phyloP scores from a whole-genome alignment of 92 coral and sea anemone species.

The Palythoa grandis region DNA sequence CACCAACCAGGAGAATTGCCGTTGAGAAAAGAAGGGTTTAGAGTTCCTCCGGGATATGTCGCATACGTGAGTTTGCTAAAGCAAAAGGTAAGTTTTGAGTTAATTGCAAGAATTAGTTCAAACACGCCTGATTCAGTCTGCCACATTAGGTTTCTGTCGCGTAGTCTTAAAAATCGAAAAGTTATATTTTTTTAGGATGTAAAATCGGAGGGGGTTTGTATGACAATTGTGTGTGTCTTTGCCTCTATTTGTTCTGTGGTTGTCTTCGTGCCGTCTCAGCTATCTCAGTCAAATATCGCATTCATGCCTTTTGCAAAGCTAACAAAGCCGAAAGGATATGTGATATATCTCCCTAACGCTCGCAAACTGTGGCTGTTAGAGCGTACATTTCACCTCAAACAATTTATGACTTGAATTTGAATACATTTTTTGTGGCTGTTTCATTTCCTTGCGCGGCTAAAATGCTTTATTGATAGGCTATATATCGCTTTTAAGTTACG shows the following conservation, averaged over 20 bases:
- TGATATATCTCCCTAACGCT: not conserved
- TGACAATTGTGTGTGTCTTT: not conserved
- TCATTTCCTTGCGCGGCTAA: conserved; percentile 15
- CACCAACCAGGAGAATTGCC: conserved; percentile 84
- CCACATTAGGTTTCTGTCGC: not conserved
- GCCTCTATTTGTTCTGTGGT: not conserved
- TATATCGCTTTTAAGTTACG: not conserved
- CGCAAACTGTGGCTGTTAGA: not conserved
- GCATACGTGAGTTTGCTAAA: conserved; percentile 70
- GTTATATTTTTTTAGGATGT: not conserved
- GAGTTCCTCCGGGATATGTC: conserved; percentile 82
- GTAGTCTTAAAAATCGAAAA: not conserved
- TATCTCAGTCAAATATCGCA: not conserved
- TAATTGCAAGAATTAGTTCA: not conserved
- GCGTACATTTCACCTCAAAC: not conserved
- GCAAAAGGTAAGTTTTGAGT: conserved; percentile 66
- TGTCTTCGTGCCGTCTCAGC: not conserved
- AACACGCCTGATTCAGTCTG: not conserved
- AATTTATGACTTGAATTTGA: conserved; percentile 18
- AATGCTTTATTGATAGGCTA: not conserved
- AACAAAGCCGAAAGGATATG: conserved; percentile 6
- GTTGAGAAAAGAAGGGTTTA: conserved; percentile 77
- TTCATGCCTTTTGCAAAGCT: conserved; percentile 5
- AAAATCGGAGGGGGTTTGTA: not conserved
- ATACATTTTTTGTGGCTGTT: not conserved